Conservation (phyloP, 2,797 vertebrate genomes). For the Syngnathus acus region DNA sequence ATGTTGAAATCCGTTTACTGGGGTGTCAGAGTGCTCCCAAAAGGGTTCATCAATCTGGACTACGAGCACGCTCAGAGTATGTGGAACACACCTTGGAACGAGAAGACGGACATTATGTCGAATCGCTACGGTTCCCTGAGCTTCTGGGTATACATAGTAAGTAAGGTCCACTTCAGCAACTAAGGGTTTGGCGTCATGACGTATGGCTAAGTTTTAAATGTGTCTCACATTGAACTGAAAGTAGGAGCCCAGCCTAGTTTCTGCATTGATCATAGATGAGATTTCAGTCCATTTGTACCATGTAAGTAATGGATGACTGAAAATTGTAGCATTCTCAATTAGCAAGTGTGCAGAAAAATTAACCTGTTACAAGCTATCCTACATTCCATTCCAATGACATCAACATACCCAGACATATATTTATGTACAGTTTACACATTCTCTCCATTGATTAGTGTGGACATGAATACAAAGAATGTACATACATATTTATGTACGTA, state of each 20-base stretch:
- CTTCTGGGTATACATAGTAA: conserved; percentile 11
- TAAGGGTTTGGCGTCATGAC: background rate
- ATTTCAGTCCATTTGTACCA: background rate
- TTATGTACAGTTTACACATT: too few relatives aligned
- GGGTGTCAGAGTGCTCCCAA: conserved; percentile 74
- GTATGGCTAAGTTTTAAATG: background rate
- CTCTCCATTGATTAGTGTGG: too few relatives aligned
- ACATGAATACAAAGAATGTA: too few relatives aligned
- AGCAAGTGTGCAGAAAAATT: background rate
- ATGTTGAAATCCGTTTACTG: conserved; percentile 76
- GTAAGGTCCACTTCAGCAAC: background rate
- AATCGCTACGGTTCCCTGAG: background rate
- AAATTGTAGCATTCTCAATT: background rate
- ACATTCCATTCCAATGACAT: background rate
- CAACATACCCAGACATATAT: background rate
- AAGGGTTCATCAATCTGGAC: conserved; percentile 61
- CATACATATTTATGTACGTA: too few relatives aligned
- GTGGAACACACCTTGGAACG: conserved; percentile 24
- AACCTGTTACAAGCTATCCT: background rate
- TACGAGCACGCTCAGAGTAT: conserved; percentile 58
- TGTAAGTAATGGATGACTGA: background rate
- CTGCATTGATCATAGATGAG: background rate
- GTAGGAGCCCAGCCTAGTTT: background rate
- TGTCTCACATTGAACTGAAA: background rate
- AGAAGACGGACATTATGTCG: conserved; percentile 12